phyloP scores from a whole-genome alignment of 2,888 invertebrate species.

The Entomobrya multifasciata region DNA sequence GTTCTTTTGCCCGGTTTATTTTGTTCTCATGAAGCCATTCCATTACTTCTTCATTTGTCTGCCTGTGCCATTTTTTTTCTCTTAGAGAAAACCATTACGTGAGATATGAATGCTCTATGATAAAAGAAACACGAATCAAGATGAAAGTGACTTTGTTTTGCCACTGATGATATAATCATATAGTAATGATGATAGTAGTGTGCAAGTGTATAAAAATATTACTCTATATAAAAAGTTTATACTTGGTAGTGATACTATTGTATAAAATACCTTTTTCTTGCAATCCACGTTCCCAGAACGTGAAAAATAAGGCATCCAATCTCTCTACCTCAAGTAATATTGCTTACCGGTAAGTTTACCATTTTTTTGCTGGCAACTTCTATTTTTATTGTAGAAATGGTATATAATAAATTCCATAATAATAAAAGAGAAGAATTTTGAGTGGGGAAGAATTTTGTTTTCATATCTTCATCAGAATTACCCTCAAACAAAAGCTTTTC shows the following conservation, averaged over 20 bases:
- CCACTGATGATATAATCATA: conserved; percentile 40
- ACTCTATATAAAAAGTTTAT: not conserved
- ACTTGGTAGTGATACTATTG: not conserved
- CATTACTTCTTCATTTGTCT: conserved; percentile 39
- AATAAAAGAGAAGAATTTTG: conserved; percentile 42
- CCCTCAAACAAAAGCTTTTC: not conserved
- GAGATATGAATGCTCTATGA: conserved; percentile 33
- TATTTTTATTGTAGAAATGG: conserved; percentile 19
- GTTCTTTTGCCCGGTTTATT: not conserved
- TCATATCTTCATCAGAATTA: conserved; percentile 46
- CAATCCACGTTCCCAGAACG: conserved; percentile 36
- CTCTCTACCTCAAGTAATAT: not conserved
- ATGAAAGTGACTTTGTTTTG: conserved; percentile 53
- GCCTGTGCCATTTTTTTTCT: conserved; percentile 3
- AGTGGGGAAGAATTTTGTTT: conserved; percentile 40
- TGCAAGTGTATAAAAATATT: not conserved
- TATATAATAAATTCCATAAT: conserved; percentile 9
- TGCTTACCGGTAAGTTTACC: conserved; percentile 23
- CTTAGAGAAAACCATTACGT: conserved; percentile 13
- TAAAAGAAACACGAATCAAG: conserved; percentile 20
- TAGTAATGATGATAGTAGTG: conserved; percentile 6
- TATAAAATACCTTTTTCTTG: not conserved
- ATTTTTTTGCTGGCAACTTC: not conserved
- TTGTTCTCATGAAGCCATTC: conserved; percentile 32
- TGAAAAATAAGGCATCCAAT: conserved; percentile 9